Evolutionary conservation across 2,888 invertebrate genomes (phyloP).

Genomic region (Orthosia gracilis): DNA sequence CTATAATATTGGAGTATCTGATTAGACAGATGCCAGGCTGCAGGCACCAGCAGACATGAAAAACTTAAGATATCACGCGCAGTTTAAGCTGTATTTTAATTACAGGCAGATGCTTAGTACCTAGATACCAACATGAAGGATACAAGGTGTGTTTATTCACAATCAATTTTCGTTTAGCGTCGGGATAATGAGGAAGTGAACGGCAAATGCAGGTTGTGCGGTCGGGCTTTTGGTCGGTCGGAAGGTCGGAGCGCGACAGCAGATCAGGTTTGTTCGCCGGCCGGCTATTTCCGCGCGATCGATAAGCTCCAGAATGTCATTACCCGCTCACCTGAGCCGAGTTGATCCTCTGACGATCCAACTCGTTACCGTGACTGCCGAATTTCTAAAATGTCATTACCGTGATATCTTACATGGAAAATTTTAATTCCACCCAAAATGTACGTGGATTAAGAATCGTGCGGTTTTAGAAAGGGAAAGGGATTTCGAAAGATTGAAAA

Average conservation of each 20-base stretch:
- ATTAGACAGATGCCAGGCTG: not conserved
- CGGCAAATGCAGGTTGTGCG: constrained; percentile 51
- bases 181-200: constrained; percentile 59
- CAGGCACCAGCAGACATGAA: not conserved
- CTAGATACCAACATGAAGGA: not conserved
- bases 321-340: constrained; percentile 75
- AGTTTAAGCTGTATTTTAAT: not conserved
- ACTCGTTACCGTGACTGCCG: constrained; percentile 59
- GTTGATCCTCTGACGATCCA: constrained; percentile 62
- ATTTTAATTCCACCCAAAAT: constrained; percentile 26
- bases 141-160: constrained; percentile 23
- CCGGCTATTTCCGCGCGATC: constrained; percentile 76
- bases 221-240: constrained; percentile 37
- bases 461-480: constrained; percentile 7
- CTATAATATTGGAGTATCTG: not conserved
- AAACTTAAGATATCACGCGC: not conserved
- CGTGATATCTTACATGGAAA: constrained; percentile 36
- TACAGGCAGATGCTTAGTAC: too few relatives aligned
- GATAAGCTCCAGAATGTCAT: constrained; percentile 79
- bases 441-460: constrained; percentile 13
- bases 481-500: not conserved
- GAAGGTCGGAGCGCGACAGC: constrained; percentile 46
- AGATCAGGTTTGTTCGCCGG: constrained; percentile 63
- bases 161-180: constrained; percentile 40
- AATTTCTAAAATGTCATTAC: constrained; percentile 55